Evolutionary conservation across 1,140 invertebrate species (phyloP), one percentile per base, ranked within the genome.

Genomic region (Macrobrachium rosenbergii): DNA sequence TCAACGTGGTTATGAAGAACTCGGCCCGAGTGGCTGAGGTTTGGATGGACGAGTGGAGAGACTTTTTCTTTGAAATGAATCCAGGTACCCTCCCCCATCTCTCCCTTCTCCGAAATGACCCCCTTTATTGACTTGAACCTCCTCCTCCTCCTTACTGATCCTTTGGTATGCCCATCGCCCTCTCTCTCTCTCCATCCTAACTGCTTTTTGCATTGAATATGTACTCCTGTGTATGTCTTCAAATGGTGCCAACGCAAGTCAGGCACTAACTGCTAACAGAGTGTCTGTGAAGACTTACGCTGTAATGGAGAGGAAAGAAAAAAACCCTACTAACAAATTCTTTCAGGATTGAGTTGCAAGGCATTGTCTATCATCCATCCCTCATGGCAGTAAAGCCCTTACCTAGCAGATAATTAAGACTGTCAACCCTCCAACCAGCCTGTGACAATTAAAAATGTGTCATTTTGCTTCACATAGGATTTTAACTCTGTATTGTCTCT

Each of bases 1-100:
- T 93, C 52, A 92, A 93, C 79, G 92, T 94, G 89, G 91, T 94
- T 89, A 92, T 93, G 90, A 93, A 93, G 89, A 91, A 91, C 87
- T 90, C 91, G 78, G 92, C 91, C 19, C 88, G 92, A 45, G 91
- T 92, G 19, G 92, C 92, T 28, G 92, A 92, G 88, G 92, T 93
- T 60, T 93, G 92, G 92, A 92, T 93, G 92, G 92, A 93, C 88
- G 90, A 92, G 80, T 92, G 92, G 91, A 91, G 92, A 82, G 89
- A 92, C 88, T 93, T 93, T 89, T 93, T 92, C 89, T 93, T 92
- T 88, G 90, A 92, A 67, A 92, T 92, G 89, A 92, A 92, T 81
- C 92, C 92, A 91, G 91, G 92, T 92, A 89, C 75, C 89, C 75
- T 63, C 86, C 59, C 17, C 23, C 52, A 17, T 17, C 21, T 69